These are phyloP conservation scores for Mastomys natalensis DNA, from an alignment of 2,113 vertebrate species.

Conservation along the genomic window DNA sequence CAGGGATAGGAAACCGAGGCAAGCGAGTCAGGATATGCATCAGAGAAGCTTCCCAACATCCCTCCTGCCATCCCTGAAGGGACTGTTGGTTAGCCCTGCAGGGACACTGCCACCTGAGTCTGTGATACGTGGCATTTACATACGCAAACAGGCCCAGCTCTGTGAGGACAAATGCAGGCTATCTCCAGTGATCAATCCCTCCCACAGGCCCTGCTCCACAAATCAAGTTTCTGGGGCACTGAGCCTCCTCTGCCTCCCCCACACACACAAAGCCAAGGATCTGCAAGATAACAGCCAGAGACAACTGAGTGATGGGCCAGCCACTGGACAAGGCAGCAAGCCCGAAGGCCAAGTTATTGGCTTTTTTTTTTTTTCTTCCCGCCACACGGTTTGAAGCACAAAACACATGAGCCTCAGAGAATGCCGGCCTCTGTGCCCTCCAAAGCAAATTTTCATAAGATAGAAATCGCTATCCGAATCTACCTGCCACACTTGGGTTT, in stretches of 20 bases:
- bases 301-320: constrained; percentile 57
- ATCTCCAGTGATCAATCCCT: constrained; percentile 49
- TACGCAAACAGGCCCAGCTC: constrained; percentile 57
- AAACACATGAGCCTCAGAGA: constrained; percentile 56
- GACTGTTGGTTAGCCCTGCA: not conserved
- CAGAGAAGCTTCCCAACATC: not conserved
- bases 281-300: constrained; percentile 35
- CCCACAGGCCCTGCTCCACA: constrained; percentile 34
- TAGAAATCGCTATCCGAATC: not conserved
- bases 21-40: not conserved
- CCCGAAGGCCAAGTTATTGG: constrained; percentile 63
- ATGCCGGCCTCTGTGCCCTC: constrained; percentile 37
- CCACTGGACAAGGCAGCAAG: constrained; percentile 57
- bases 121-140: not conserved
- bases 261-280: not conserved
- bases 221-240: constrained; percentile 63
- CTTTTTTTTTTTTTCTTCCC: constrained; percentile 27
- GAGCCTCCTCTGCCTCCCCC: not conserved
- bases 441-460: constrained; percentile 8
- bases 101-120: not conserved
- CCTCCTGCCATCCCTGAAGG: not conserved
- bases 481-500: not conserved
- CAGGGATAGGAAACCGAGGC: not conserved
- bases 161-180: not conserved
- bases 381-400: constrained; percentile 17